Conservation (phyloP, 37 sponge, comb jelly and placozoan species). For the Crambe crambe region DNA sequence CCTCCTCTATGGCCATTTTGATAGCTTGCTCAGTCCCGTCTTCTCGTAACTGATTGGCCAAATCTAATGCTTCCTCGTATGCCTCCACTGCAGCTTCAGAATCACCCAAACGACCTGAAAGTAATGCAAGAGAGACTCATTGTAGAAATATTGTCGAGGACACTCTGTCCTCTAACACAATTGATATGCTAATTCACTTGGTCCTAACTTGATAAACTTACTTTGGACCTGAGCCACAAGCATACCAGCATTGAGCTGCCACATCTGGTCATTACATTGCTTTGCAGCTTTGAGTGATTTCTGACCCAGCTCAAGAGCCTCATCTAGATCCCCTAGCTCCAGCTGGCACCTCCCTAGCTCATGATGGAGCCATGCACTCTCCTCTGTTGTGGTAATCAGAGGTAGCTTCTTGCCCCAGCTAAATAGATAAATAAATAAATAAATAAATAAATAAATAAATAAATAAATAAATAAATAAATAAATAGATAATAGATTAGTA, state of each 20-base stretch:
- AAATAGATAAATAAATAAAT: not conserved
- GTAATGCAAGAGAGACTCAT: not conserved
- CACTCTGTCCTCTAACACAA: too few relatives aligned
- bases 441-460: too few relatives aligned
- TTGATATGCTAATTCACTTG: too few relatives aligned
- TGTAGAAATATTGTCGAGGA: too few relatives aligned
- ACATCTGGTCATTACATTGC: slow-evolving; percentile 76
- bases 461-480: too few relatives aligned
- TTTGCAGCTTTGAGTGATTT: slow-evolving; percentile 68
- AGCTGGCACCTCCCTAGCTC: slow-evolving; percentile 87
- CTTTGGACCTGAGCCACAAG: slow-evolving; percentile 81
- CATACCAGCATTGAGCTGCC: slow-evolving; percentile 92
- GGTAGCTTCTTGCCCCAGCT: slow-evolving; percentile 75
- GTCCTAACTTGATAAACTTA: too few relatives aligned
- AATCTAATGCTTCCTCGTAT: slow-evolving; percentile 60
- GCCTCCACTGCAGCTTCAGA: slow-evolving; percentile 49
- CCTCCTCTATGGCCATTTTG: slow-evolving; percentile 74
- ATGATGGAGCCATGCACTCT: slow-evolving; percentile 89
- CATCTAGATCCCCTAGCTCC: slow-evolving; percentile 60
- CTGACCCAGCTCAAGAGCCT: slow-evolving; percentile 75
- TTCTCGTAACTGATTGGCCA: slow-evolving; percentile 74
- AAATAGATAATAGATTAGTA: not conserved
- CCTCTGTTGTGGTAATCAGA: slow-evolving; percentile 57
- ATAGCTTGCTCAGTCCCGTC: slow-evolving; percentile 58
- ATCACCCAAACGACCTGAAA: slow-evolving; percentile 65